These are phyloP conservation scores for Aplocera efformata DNA, from an alignment of 2,888 invertebrate genomes.

Conservation along the genomic window DNA sequence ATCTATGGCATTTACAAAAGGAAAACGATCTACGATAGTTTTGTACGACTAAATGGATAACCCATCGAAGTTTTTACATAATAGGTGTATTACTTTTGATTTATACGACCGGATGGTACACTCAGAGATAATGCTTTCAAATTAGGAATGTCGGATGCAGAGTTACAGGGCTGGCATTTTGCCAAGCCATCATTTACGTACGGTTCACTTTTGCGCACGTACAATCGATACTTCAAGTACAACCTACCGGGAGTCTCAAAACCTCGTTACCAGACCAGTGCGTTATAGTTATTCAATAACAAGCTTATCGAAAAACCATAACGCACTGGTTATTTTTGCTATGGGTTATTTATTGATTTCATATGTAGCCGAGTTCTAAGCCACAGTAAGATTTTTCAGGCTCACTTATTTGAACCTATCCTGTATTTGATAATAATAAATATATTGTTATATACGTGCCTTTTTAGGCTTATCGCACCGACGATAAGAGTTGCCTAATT, in stretches of 20 bases:
- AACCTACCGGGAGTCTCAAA: constrained; percentile 10
- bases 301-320: constrained; percentile 5
- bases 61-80: background rate
- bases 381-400: too few relatives aligned
- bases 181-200: constrained; percentile 22
- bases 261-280: constrained; percentile 5
- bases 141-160: constrained; percentile 22
- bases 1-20: too few relatives aligned
- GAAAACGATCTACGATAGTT: background rate
- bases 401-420: too few relatives aligned
- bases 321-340: too few relatives aligned
- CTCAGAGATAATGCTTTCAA: background rate
- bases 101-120: background rate
- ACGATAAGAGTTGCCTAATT: too few relatives aligned
- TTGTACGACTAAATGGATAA: background rate
- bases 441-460: too few relatives aligned
- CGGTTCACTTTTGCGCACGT: constrained; percentile 17
- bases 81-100: background rate
- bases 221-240: constrained; percentile 25
- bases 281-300: constrained; percentile 5
- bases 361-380: too few relatives aligned
- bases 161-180: constrained; percentile 19
- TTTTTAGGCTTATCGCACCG: too few relatives aligned
- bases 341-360: too few relatives aligned
- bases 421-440: too few relatives aligned